phyloP scores from a whole-genome alignment of 2,797 vertebrate species.

The Cossypha niveicapilla region DNA sequence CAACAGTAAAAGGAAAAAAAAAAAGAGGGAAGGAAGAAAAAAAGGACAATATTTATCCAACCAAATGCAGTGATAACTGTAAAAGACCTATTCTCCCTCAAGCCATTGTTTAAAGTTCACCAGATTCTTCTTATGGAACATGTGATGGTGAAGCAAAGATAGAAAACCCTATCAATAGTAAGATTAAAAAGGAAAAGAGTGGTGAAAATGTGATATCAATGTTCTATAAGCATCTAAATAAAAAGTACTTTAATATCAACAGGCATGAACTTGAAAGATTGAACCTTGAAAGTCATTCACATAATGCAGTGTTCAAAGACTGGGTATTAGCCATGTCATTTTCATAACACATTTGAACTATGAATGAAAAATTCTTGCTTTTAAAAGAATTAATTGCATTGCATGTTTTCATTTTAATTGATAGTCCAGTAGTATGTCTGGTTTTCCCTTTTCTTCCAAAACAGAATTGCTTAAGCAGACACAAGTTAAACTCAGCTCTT shows the following conservation, averaged over 20 bases:
- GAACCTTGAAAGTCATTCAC: background rate
- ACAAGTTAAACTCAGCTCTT: slow-evolving; percentile 40
- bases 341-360: background rate
- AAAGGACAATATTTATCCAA: background rate
- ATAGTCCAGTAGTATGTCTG: background rate
- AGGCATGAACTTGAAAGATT: background rate
- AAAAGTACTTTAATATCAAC: background rate
- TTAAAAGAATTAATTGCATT: slow-evolving; percentile 5
- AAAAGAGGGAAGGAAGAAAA: accelerated
- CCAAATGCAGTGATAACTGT: background rate
- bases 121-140: background rate
- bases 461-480: slow-evolving; percentile 20
- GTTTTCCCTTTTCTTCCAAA: background rate
- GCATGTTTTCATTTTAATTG: background rate
- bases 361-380: background rate
- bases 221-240: background rate
- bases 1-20: background rate
- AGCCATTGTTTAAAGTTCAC: background rate
- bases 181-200: background rate
- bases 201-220: background rate
- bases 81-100: background rate
- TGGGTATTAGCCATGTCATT: background rate
- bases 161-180: background rate
- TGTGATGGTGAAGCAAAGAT: background rate
- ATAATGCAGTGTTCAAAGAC: background rate